Evolutionary conservation across 2,797 vertebrate species (phyloP).

Genomic region (Choloepus didactylus): DNA sequence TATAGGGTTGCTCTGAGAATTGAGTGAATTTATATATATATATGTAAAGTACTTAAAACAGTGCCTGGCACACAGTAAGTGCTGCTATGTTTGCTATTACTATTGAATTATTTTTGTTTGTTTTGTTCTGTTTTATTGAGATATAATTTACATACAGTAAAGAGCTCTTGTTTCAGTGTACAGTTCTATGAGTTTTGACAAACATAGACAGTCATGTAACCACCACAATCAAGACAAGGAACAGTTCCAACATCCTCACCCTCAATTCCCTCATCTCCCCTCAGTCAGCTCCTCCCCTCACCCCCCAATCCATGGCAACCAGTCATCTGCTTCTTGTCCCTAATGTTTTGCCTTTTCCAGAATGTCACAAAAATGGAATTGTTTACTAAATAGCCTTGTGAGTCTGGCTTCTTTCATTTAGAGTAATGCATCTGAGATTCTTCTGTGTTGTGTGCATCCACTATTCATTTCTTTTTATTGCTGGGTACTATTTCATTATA

Average conservation of each 20-base stretch:
- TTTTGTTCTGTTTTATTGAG: neutral
- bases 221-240: neutral
- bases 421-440: neutral
- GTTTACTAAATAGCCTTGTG: neutral
- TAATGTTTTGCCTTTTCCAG: neutral
- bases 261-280: neutral
- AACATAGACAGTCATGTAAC: neutral
- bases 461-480: neutral
- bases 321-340: neutral
- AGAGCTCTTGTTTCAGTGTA: neutral
- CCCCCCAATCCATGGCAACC: neutral
- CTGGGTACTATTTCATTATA: neutral
- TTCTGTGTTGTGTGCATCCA: neutral
- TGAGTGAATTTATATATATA: neutral
- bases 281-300: neutral
- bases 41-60: neutral
- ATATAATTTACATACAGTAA: neutral
- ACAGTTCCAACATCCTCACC: neutral
- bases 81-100: neutral
- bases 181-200: neutral
- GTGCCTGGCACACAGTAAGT: neutral
- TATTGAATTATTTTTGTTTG: neutral
- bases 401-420: neutral
- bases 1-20: neutral
- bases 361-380: neutral